Conservation (phyloP, 1,140 invertebrate species). For the Pseudachorutes palmiensis region DNA sequence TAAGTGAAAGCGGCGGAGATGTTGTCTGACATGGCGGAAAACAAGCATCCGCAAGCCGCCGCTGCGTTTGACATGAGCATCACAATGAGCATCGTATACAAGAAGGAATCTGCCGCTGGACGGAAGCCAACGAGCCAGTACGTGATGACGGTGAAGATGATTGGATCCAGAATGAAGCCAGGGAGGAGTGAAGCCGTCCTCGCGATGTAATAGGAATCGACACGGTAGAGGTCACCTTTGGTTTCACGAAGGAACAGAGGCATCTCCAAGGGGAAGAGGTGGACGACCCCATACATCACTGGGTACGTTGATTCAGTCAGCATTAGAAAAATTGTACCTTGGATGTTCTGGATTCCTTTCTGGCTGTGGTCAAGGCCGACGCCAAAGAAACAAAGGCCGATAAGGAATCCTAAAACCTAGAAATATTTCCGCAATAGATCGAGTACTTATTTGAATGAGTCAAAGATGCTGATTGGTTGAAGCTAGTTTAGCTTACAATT, state of each 20-base stretch:
- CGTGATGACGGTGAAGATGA: conserved; percentile 63
- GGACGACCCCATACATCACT: conserved; percentile 72
- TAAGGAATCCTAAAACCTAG: conserved; percentile 61
- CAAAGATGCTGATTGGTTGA: too few relatives aligned
- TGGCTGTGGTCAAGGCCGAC: conserved; percentile 59
- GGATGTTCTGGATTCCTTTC: conserved; percentile 67
- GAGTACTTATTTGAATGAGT: too few relatives aligned
- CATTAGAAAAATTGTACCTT: conserved; percentile 71
- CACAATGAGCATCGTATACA: conserved; percentile 55
- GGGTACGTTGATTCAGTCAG: conserved; percentile 78
- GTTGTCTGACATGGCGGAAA: conserved; percentile 71
- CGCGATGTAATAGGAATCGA: conserved; percentile 63
- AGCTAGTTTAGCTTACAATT: conserved; percentile 52
- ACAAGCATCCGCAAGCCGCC: conserved; percentile 72
- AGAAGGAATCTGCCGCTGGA: conserved; percentile 56
- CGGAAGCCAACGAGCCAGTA: conserved; percentile 70
- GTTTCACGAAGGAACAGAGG: conserved; percentile 71
- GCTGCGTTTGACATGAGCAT: conserved; percentile 72
- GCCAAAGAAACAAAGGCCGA: conserved; percentile 60
- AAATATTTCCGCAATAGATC: too few relatives aligned
- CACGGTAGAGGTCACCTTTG: conserved; percentile 62
- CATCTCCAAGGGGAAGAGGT: conserved; percentile 65
- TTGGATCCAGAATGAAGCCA: conserved; percentile 65
- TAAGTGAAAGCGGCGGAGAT: conserved; percentile 70
- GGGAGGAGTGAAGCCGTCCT: conserved; percentile 69